phyloP scores from a whole-genome alignment of 1,140 invertebrate species.

The Phocides pigmalion region DNA sequence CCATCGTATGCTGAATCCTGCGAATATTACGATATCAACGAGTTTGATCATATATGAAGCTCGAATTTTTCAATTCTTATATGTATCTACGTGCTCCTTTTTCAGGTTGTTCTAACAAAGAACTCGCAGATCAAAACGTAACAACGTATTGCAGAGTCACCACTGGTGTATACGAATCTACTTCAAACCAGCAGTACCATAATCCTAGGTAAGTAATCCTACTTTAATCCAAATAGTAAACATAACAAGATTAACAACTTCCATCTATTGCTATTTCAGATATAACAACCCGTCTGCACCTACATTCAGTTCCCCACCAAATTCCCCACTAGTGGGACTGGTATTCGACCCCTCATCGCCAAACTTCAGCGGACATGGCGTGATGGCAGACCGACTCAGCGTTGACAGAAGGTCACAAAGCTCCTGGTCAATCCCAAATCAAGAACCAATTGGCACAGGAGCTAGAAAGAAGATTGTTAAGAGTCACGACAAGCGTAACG shows the following conservation, averaged over 20 bases:
- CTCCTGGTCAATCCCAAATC: slow-evolving; percentile 68
- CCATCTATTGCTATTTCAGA: slow-evolving; percentile 53
- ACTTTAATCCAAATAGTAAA: slow-evolving; percentile 2
- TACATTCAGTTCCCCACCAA: slow-evolving; percentile 74
- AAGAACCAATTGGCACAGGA: slow-evolving; percentile 75
- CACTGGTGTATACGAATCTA: slow-evolving; percentile 62
- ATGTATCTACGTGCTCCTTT: not conserved
- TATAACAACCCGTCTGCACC: slow-evolving; percentile 65
- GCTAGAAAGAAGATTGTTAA: slow-evolving; percentile 78
- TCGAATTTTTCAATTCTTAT: not conserved
- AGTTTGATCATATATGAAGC: not conserved
- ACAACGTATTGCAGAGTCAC: slow-evolving; percentile 62
- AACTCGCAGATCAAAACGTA: slow-evolving; percentile 59
- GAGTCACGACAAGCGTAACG: slow-evolving; percentile 69
- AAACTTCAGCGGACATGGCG: slow-evolving; percentile 59
- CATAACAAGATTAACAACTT: not conserved
- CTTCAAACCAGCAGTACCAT: slow-evolving; percentile 62
- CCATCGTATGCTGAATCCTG: too few relatives aligned
- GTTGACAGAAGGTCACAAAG: slow-evolving; percentile 63
- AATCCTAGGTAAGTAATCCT: slow-evolving; percentile 54
- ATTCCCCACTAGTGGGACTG: slow-evolving; percentile 71
- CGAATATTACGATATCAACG: not conserved
- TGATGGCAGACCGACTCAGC: slow-evolving; percentile 60
- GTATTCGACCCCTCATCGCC: slow-evolving; percentile 69
- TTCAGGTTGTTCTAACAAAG: slow-evolving; percentile 62